Percentiles rank a stretch among this genome's conserved stretches.
Conservation (phyloP, 2,113 vertebrate species). For the Columbina picui region DNA sequence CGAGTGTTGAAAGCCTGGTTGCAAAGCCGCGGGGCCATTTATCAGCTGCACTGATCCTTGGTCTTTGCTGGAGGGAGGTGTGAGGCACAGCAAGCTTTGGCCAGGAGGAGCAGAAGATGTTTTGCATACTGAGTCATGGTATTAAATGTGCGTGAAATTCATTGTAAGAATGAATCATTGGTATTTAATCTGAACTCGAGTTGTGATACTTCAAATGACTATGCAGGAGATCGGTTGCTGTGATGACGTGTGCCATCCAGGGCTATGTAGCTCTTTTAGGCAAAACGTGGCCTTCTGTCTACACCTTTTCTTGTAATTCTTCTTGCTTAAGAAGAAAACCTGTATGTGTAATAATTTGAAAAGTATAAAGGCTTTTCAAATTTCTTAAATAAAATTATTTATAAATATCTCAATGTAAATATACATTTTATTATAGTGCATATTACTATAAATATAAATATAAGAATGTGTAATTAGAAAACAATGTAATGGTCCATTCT, state of each 20-base stretch:
- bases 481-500: not conserved
- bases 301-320: not conserved
- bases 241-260: not conserved
- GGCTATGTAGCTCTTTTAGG: not conserved
- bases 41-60: not conserved
- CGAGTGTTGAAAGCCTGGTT: not conserved
- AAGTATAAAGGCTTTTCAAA: not conserved
- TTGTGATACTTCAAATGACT: constrained; percentile 14
- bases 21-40: not conserved
- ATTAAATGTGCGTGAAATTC: not conserved
- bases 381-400: not conserved
- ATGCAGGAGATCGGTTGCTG: not conserved
- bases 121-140: not conserved
- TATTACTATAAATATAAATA: not conserved
- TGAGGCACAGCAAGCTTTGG: not conserved
- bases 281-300: not conserved
- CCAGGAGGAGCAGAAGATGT: not conserved
- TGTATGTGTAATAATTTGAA: not conserved
- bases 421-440: not conserved
- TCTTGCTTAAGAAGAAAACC: not conserved
- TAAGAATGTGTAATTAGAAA: not conserved
- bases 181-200: constrained; percentile 5
- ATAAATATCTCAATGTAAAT: not conserved
- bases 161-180: not conserved
- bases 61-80: not conserved